phyloP scores from a whole-genome alignment of 1,140 invertebrate species.

The Solen grandis region DNA sequence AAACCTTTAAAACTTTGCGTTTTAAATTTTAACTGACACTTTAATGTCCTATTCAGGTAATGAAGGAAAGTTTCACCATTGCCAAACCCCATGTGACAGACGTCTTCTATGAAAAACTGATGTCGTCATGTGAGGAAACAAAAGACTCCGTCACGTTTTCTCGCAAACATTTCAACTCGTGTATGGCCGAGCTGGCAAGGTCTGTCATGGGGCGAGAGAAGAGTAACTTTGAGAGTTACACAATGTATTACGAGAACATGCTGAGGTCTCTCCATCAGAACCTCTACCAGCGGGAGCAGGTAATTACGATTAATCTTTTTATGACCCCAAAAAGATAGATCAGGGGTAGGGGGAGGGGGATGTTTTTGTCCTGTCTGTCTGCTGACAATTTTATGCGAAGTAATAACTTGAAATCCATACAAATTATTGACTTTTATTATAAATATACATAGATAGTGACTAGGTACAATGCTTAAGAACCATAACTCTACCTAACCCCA shows the following conservation, averaged over 20 bases:
- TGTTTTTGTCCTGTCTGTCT: no score
- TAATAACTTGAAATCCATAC: no score
- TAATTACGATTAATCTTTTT: no score
- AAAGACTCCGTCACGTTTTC: conserved; percentile 63
- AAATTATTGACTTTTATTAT: no score
- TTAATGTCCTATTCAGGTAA: conserved; percentile 76
- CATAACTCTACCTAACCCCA: no score
- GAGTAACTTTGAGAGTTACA: conserved; percentile 79
- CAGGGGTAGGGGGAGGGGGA: no score
- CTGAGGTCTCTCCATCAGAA: conserved; percentile 77
- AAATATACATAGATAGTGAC: no score
- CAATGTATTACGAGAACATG: conserved; percentile 80
- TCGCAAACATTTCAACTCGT: conserved; percentile 72
- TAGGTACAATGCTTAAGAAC: no score
- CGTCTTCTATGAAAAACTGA: conserved; percentile 73
- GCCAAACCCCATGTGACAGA: conserved; percentile 77
- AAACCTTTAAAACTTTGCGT: no score
- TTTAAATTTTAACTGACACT: no score
- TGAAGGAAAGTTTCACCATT: conserved; percentile 80
- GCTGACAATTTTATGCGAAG: no score
- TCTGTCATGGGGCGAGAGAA: conserved; percentile 77
- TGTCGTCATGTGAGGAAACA: conserved; percentile 67
- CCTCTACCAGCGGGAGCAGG: conserved; percentile 78
- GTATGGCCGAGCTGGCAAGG: conserved; percentile 70
- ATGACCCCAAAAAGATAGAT: no score